phyloP scores from a whole-genome alignment of 2,113 vertebrate species.

The Mus pahari region DNA sequence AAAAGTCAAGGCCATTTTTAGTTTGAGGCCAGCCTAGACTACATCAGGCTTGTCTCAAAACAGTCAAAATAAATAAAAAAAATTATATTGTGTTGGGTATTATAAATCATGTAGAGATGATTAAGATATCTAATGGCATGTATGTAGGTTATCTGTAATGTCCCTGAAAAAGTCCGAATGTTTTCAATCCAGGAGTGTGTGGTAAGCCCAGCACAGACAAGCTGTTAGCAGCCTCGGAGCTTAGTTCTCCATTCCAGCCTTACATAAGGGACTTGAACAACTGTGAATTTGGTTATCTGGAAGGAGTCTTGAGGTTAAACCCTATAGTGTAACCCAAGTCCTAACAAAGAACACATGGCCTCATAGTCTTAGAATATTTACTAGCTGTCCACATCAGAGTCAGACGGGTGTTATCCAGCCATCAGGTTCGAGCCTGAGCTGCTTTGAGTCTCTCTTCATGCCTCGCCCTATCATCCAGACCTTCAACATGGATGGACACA shows the following conservation, averaged over 20 bases:
- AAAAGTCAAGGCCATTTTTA: too few species aligned
- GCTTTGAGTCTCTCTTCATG: background rate
- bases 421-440: background rate
- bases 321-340: background rate
- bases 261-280: background rate
- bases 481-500: background rate
- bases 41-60: background rate
- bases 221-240: background rate
- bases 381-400: background rate
- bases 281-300: background rate
- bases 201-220: background rate
- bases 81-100: background rate
- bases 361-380: background rate
- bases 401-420: background rate
- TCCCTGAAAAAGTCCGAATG: background rate
- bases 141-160: background rate
- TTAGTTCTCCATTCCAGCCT: constrained; percentile 1
- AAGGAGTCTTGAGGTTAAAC: background rate
- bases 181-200: background rate
- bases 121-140: background rate
- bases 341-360: background rate
- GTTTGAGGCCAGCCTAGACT: background rate
- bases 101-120: background rate
- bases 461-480: background rate
- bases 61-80: background rate